Conservation (phyloP, 2,797 vertebrate genomes). For the Parauchenoglanis ngamensis region DNA sequence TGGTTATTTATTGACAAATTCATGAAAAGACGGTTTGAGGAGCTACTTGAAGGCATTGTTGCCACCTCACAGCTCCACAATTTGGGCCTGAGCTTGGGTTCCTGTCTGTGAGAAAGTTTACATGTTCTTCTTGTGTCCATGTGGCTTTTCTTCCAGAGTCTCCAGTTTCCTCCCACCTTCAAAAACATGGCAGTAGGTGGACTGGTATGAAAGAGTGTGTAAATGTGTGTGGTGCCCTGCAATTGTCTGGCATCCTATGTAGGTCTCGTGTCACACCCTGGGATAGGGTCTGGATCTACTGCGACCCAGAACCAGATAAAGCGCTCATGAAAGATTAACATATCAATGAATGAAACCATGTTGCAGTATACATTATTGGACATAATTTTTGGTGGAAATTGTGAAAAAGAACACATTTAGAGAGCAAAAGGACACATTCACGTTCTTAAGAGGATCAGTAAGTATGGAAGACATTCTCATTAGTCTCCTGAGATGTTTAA, state of each 20-base stretch:
- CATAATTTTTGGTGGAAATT: neutral
- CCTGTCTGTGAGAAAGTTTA: neutral
- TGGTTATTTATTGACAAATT: neutral
- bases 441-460: slow-evolving; percentile 28
- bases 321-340: neutral
- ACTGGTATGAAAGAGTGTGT: neutral
- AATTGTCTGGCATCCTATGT: neutral
- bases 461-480: slow-evolving; percentile 30
- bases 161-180: neutral
- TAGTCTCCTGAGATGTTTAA: slow-evolving; percentile 40
- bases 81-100: neutral
- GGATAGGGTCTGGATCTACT: neutral
- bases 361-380: neutral
- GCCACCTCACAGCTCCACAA: neutral
- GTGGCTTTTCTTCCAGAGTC: neutral
- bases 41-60: neutral
- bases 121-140: neutral
- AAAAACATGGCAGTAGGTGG: neutral
- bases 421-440: slow-evolving; percentile 8
- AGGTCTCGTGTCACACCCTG: neutral
- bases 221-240: neutral
- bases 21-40: neutral
- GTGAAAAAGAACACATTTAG: neutral
- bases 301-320: too few species aligned
- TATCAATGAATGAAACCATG: neutral